Percentiles rank a stretch among this genome's conserved stretches.
phyloP scores from a whole-genome alignment of 2,888 invertebrate genomes.

The Aethes cnicana region DNA sequence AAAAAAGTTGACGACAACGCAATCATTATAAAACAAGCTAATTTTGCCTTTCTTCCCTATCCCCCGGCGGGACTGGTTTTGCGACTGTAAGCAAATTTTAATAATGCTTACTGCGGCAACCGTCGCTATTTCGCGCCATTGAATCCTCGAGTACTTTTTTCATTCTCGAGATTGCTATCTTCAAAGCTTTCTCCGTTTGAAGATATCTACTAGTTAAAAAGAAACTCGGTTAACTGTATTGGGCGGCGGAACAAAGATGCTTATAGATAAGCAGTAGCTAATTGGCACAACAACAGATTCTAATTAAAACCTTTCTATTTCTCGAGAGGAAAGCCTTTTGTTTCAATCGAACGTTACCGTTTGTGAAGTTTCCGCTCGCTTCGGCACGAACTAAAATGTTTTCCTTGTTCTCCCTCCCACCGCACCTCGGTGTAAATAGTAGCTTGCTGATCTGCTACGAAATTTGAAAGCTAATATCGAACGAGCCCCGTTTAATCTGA shows the following conservation, averaged over 20 bases:
- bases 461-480: slow-evolving; percentile 49
- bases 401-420: slow-evolving; percentile 47
- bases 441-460: slow-evolving; percentile 39
- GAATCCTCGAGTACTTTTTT: slow-evolving; percentile 63
- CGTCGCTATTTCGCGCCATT: slow-evolving; percentile 64
- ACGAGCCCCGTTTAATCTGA: slow-evolving; percentile 39
- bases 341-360: slow-evolving; percentile 19
- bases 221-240: slow-evolving; percentile 41
- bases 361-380: slow-evolving; percentile 43
- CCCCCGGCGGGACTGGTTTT: slow-evolving; percentile 57
- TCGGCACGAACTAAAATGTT: slow-evolving; percentile 48
- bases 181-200: slow-evolving; percentile 34
- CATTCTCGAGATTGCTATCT: slow-evolving; percentile 34
- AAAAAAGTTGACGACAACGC: slow-evolving; percentile 54
- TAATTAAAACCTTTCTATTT: slow-evolving; percentile 16
- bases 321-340: not conserved
- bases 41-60: slow-evolving; percentile 64
- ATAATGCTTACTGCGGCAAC: slow-evolving; percentile 66
- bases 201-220: slow-evolving; percentile 31
- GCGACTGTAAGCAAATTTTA: slow-evolving; percentile 70
- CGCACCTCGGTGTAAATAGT: slow-evolving; percentile 34
- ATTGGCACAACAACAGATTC: slow-evolving; percentile 1
- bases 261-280: slow-evolving; percentile 8
- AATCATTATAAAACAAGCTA: slow-evolving; percentile 63
- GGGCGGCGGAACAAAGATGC: slow-evolving; percentile 32